These are phyloP conservation scores for Lagopus muta DNA, from an alignment of 2,113 vertebrate genomes.

Conservation along the genomic window DNA sequence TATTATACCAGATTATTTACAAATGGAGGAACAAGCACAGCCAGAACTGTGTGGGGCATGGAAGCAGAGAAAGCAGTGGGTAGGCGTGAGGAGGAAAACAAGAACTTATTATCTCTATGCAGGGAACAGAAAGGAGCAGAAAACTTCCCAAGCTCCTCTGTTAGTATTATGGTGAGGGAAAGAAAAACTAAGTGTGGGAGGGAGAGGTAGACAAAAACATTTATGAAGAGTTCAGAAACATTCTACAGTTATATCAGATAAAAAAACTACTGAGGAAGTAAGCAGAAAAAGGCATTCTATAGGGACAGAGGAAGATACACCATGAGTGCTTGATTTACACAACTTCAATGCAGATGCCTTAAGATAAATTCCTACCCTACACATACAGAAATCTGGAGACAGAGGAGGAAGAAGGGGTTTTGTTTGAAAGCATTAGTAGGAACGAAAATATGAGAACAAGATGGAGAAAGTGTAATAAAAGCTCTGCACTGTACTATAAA, in stretches of 20 bases:
- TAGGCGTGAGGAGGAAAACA: conserved; percentile 30
- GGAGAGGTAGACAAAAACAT: background rate
- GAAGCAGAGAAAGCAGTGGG: background rate
- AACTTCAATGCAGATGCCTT: background rate
- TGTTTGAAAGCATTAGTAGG: background rate
- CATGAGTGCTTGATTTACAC: background rate
- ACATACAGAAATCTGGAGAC: background rate
- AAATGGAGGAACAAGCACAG: conserved; percentile 20
- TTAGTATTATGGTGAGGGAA: background rate
- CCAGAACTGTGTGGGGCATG: background rate
- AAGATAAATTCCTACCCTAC: background rate
- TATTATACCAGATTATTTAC: conserved; percentile 2
- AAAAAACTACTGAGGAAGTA: background rate
- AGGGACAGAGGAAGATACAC: background rate
- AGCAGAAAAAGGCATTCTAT: background rate
- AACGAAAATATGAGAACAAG: background rate
- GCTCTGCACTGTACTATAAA: background rate
- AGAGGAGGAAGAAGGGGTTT: background rate
- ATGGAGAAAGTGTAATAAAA: background rate
- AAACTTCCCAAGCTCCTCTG: background rate
- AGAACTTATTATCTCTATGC: background rate
- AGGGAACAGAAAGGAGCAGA: conserved; percentile 2
- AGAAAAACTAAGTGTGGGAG: background rate
- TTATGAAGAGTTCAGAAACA: background rate
- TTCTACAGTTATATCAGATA: background rate